Evolutionary conservation across 2,113 vertebrate species (phyloP), one percentile per base, ranked within the genome.

Genomic region (Microtus pennsylvanicus): DNA sequence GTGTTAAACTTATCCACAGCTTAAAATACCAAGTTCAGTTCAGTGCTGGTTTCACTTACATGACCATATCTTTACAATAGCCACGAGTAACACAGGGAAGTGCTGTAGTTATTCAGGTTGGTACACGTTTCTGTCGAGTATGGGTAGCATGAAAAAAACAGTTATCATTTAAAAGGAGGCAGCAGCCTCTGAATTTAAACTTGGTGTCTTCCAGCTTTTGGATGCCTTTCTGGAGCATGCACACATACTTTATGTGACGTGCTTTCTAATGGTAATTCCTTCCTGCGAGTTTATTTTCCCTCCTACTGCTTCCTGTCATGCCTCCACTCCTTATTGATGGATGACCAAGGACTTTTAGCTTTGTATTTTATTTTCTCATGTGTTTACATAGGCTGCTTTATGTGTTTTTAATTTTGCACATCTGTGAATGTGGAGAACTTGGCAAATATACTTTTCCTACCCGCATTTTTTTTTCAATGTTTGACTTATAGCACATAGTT

Each of bases 401-500:
- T n/a, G 13, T 80, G 19, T 80, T 77, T 96, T 70, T 80, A 89
- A 65, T 58, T 90, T 96, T 88, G 33, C 11, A n/a, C 16, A 42
- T 92, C 35, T 96, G 47, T 93, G 85, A 85, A 89, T 78, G 35
- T 95, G 63, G 0, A 47, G 33, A 90, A 78, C 19, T 83, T 95
- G 89, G 14, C 72, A 47, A 82, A 78, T 92, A 11, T 58, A 38
- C 67, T 96, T 96, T 93, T 78, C 5, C 35, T 19, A 86, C 61
- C 7, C 30, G 47, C 42, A 82, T 12, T 61, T 45, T 75, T 75
- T 70, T 75, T 78, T 90, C 55, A 92, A 3, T 91, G 21, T 95
- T 47, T 96, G 75, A 94, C 80, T 95, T 90, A 76, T 11, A 94
- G 42, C 6, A 45, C 38, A 26, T 70, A 47, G 52, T 95, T 96